phyloP scores from a whole-genome alignment of 2,888 invertebrate species.

The Eupsilia transversa region DNA sequence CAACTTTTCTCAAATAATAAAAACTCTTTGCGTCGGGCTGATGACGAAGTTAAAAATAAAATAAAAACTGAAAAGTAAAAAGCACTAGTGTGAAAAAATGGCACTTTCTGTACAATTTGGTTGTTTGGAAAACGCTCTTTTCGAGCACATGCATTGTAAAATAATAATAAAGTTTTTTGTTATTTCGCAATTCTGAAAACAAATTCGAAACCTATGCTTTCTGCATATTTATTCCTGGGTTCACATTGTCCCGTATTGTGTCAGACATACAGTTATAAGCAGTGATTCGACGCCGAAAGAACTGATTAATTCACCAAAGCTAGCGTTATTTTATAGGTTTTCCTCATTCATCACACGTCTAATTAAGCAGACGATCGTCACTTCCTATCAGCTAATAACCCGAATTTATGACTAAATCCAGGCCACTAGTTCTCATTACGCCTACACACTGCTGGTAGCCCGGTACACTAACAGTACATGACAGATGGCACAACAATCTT shows the following conservation, averaged over 20 bases:
- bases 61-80: too few species aligned
- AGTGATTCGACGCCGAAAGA: not conserved
- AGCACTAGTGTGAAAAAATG: too few species aligned
- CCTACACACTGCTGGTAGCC: slow-evolving; percentile 53
- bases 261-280: not conserved
- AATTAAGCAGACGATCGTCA: slow-evolving; percentile 42
- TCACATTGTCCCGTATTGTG: not conserved
- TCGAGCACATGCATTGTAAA: too few species aligned
- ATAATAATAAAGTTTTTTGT: not conserved
- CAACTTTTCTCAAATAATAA: too few species aligned
- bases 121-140: too few species aligned
- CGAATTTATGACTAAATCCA: slow-evolving; percentile 18
- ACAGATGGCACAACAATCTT: slow-evolving; percentile 58
- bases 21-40: too few species aligned
- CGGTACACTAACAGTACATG: slow-evolving; percentile 56
- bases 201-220: not conserved
- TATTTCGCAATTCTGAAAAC: not conserved
- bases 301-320: not conserved
- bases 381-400: slow-evolving; percentile 33
- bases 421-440: slow-evolving; percentile 52
- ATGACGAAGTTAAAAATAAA: too few species aligned
- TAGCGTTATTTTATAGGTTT: not conserved
- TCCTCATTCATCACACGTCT: slow-evolving; percentile 22
- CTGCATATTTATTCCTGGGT: not conserved
- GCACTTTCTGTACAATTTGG: too few species aligned